phyloP scores from a whole-genome alignment of 2,797 vertebrate species.

The Labeo calbasu region DNA sequence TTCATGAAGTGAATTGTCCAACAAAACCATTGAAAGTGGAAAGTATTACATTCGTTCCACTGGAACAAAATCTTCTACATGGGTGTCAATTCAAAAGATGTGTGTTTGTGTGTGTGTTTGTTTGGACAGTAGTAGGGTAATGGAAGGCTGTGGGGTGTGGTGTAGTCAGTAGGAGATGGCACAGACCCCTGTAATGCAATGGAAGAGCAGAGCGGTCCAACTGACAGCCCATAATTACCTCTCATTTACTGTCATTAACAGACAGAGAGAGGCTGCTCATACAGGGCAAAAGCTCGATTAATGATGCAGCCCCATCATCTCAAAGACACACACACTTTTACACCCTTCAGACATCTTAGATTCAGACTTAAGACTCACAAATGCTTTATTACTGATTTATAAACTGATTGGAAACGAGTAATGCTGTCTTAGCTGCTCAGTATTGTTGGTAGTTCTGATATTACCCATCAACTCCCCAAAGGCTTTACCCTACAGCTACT shows the following conservation, averaged over 20 bases:
- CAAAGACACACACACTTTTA: constrained; percentile 32
- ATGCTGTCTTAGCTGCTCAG: neutral
- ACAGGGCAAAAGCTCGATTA: constrained; percentile 51
- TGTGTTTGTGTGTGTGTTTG: neutral
- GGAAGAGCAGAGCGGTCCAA: constrained; percentile 15
- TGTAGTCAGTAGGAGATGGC: constrained; percentile 2
- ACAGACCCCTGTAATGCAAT: constrained; percentile 38
- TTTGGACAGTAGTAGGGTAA: neutral
- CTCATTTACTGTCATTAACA: constrained; percentile 62
- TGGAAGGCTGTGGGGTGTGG: neutral
- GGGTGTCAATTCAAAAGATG: neutral
- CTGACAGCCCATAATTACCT: constrained; percentile 61
- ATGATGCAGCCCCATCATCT: constrained; percentile 39
- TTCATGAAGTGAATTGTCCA: neutral
- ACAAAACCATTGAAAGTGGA: neutral
- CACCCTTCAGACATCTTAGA: constrained; percentile 18
- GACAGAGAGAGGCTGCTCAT: constrained; percentile 45
- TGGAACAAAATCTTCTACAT: neutral
- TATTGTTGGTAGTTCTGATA: neutral
- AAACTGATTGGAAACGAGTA: neutral
- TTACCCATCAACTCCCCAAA: neutral
- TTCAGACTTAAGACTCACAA: neutral
- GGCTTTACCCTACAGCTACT: neutral
- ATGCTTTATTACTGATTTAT: neutral
- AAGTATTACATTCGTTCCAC: neutral